These are phyloP conservation scores for Maconellicoccus hirsutus DNA, from an alignment of 1,140 invertebrate species.

Conservation along the genomic window DNA sequence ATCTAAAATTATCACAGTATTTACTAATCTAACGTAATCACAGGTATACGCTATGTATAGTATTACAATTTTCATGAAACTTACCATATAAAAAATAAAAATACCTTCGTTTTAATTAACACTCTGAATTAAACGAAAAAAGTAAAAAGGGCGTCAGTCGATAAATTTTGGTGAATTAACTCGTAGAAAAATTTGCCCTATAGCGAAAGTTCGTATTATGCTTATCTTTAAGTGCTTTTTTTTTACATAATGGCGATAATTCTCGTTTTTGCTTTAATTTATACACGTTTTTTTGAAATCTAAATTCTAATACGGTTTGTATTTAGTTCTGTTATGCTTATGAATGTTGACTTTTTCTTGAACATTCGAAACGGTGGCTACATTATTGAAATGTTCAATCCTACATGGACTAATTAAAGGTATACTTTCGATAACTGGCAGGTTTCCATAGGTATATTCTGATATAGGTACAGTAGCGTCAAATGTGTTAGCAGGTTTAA, in stretches of 20 bases:
- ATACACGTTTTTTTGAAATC: no score
- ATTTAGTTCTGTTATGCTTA: conserved; percentile 6
- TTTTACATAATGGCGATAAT: no score
- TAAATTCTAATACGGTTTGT: conserved; percentile 11
- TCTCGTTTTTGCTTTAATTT: no score
- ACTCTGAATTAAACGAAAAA: background rate
- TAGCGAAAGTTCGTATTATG: no score
- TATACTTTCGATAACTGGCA: conserved; percentile 17
- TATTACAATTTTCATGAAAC: background rate
- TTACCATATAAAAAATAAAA: background rate
- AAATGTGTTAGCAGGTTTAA: conserved; percentile 19
- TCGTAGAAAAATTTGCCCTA: background rate
- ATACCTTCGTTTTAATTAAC: background rate
- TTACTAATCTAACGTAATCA: conserved; percentile 16
- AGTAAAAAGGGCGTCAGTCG: background rate
- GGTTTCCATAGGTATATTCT: conserved; percentile 20
- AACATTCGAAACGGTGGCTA: background rate
- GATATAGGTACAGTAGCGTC: conserved; percentile 18
- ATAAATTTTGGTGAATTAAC: background rate
- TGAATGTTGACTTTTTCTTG: conserved; percentile 2
- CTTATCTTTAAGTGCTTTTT: no score
- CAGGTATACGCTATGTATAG: conserved; percentile 7
- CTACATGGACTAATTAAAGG: conserved; percentile 19
- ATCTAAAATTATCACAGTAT: conserved; percentile 19
- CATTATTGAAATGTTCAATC: conserved; percentile 12